Evolutionary conservation across 2,888 invertebrate species (phyloP).

Genomic region (Cantharis nigra): DNA sequence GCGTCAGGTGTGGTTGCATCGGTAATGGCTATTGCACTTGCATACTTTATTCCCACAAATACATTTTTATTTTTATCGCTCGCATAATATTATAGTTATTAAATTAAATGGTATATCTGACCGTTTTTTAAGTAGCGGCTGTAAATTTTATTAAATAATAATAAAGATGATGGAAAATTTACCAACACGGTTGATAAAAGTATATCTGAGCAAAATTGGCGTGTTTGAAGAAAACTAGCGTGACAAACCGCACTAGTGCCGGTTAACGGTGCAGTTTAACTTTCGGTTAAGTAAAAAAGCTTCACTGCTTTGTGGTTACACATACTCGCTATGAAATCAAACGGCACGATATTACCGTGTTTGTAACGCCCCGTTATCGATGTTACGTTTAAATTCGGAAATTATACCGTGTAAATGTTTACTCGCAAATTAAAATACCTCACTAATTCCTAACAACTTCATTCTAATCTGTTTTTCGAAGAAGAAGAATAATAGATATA

Average conservation of each 20-base stretch:
- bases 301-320: conserved; percentile 30
- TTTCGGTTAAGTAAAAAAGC: conserved; percentile 30
- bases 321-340: conserved; percentile 31
- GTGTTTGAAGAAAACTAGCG: conserved; percentile 26
- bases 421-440: conserved; percentile 29
- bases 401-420: conserved; percentile 29
- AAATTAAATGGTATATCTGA: neutral
- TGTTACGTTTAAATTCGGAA: conserved; percentile 33
- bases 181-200: conserved; percentile 24
- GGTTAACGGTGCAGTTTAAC: conserved; percentile 26
- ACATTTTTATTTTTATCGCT: neutral
- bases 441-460: conserved; percentile 24
- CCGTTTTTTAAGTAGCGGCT: neutral
- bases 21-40: neutral
- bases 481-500: neutral
- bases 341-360: conserved; percentile 33
- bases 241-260: conserved; percentile 30
- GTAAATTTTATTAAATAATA: conserved; percentile 6
- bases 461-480: neutral
- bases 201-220: conserved; percentile 24
- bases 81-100: neutral
- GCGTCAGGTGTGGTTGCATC: neutral
- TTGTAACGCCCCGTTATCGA: conserved; percentile 31
- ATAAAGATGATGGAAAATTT: conserved; percentile 26
- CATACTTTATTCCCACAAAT: neutral